Conservation (phyloP, 1,140 invertebrate genomes). For the Papilio aristodemus region DNA sequence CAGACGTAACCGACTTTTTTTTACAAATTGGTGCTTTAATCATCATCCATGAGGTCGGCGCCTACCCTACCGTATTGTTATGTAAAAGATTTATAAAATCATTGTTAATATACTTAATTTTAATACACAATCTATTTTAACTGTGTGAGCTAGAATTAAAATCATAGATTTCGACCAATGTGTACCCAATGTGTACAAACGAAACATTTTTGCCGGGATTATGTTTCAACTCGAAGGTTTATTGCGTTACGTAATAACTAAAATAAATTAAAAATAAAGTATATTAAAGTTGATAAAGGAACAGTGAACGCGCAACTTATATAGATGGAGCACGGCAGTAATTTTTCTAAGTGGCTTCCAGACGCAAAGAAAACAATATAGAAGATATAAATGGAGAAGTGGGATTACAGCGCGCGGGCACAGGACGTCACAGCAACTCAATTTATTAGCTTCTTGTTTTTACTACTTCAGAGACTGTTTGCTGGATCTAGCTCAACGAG, state of each 20-base stretch:
- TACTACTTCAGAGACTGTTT: conserved; percentile 30
- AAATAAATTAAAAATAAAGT: background rate
- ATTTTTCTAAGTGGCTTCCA: conserved; percentile 32
- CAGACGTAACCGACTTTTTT: no score
- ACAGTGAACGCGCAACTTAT: background rate
- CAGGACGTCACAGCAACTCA: conserved; percentile 26
- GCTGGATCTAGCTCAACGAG: conserved; percentile 23
- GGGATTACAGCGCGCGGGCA: conserved; percentile 13
- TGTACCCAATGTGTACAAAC: no score
- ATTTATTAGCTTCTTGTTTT: conserved; percentile 34
- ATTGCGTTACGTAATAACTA: background rate
- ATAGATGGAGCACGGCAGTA: conserved; percentile 8
- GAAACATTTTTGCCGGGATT: no score
- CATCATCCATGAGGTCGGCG: no score
- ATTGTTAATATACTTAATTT: no score
- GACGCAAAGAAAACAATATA: conserved; percentile 33
- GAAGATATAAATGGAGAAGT: conserved; percentile 32
- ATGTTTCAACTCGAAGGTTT: no score
- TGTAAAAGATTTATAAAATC: no score
- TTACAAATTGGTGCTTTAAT: no score
- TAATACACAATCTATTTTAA: no score
- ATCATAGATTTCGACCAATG: no score
- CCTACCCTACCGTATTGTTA: no score
- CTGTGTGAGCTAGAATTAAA: no score
- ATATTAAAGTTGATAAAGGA: background rate